A percentile compares a stretch with the other conserved stretches of the same genome.
These are phyloP conservation scores for Puntigrus tetrazona DNA, from an alignment of 2,113 vertebrate species.

Conservation along the genomic window DNA sequence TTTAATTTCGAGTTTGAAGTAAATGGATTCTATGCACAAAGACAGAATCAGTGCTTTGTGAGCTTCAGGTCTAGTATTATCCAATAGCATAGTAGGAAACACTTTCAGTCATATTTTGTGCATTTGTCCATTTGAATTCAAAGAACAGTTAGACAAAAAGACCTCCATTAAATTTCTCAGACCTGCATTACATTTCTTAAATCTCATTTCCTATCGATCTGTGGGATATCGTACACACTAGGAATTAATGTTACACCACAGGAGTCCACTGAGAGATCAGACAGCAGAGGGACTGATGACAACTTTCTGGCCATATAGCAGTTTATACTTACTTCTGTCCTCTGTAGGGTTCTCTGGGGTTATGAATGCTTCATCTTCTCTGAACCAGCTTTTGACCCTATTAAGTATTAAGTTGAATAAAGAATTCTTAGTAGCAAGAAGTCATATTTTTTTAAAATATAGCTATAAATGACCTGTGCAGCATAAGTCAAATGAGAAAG, in stretches of 20 bases:
- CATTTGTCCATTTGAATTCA: no score
- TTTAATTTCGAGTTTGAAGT: background rate
- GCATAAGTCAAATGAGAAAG: background rate
- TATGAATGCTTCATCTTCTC: background rate
- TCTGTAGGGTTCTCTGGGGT: background rate
- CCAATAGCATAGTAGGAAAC: no score
- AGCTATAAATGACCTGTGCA: background rate
- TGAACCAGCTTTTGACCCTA: background rate
- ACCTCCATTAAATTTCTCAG: no score
- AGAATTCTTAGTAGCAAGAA: background rate
- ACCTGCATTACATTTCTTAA: no score
- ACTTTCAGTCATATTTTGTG: no score
- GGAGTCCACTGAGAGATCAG: constrained; percentile 10
- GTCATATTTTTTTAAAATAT: constrained; percentile 9
- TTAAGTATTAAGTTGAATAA: constrained; percentile 1
- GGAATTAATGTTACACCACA: background rate
- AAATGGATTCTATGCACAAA: background rate
- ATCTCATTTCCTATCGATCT: no score
- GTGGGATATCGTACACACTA: background rate
- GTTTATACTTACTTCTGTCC: background rate
- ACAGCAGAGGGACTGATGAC: background rate
- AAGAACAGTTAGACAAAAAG: no score
- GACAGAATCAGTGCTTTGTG: background rate
- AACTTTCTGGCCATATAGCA: background rate
- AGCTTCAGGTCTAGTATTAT: no score